Conservation (phyloP, 92 coral and sea anemone species). For the Zoanthus sociatus region DNA sequence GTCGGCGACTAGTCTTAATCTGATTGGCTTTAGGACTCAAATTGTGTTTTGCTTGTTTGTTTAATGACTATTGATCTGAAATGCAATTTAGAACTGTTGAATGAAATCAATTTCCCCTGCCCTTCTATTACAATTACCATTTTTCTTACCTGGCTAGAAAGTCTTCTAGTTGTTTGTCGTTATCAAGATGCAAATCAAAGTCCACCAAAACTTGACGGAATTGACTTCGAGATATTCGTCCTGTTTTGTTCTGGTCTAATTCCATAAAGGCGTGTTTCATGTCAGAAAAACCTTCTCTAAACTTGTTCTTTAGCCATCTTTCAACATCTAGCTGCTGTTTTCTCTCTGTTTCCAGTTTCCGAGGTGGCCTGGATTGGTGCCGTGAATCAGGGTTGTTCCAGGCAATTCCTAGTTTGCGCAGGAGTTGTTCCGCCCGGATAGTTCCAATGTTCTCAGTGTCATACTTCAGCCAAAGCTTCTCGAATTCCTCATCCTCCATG, state of each 20-base stretch:
- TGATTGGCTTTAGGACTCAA: no score
- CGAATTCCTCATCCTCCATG: conserved; percentile 97
- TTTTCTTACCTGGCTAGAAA: conserved; percentile 86
- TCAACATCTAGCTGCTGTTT: conserved; percentile 86
- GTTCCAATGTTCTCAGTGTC: conserved; percentile 97
- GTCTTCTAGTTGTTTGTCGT: conserved; percentile 93
- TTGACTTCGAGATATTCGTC: conserved; percentile 84
- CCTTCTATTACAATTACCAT: not conserved
- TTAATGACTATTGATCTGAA: no score
- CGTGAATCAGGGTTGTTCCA: conserved; percentile 72
- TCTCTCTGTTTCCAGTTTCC: conserved; percentile 91
- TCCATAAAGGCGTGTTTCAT: conserved; percentile 99
- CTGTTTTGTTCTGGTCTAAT: conserved; percentile 93
- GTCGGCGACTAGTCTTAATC: no score
- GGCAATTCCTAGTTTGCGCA: conserved; percentile 88
- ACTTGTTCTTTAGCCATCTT: conserved; percentile 92
- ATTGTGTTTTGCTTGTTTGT: no score
- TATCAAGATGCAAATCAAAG: conserved; percentile 79
- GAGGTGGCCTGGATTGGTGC: conserved; percentile 75
- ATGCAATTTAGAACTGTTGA: no score
- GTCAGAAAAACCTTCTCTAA: conserved; percentile 95
- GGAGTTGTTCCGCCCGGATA: conserved; percentile 85
- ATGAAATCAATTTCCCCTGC: not conserved
- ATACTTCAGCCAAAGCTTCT: conserved; percentile 98
- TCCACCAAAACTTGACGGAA: conserved; percentile 89